Base-by-base conservation (phyloP, 2,797 vertebrate genomes). In the Botia kubotai region DNA sequence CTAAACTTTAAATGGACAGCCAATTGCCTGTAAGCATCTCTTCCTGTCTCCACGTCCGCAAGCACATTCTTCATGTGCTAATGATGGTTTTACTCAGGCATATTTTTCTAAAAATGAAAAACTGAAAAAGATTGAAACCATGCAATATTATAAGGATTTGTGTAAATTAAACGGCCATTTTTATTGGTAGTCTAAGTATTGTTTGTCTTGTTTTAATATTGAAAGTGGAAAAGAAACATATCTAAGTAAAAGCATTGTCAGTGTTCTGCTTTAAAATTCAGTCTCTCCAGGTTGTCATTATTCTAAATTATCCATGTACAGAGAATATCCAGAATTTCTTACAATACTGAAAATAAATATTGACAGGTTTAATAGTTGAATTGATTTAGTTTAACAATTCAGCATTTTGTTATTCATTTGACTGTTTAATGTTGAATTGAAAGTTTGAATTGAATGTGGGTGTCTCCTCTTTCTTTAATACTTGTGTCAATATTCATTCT, bases 131-230 rank as follows among this genome's bases (percentile, higher is more conserved):
- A 46, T 82, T 82, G 71, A 81, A 71, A 77, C 69, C 82, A 85
- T 90, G 93, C 91, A 94, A 93, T 93, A 93, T 91, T 83, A 82
- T 87, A 85, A 92, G 88, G 87, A 90, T 89, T 82, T 72, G 29
- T 87, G 77, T 89, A 83, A 79, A 89, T 90, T 88, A 90, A 29
- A 29, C 16, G 93, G 93, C 92, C 92, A 93, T 89, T 50, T 87
- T 89, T 88, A 63, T 86, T 88, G 71, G 85, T 83, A 55, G 87
- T 69, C 48, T 81, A 57, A 81, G 68, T 87, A 84, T 79, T 87
- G 68, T 76, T 81, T 63, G 48, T 21, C 3, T 86, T 88, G 58
- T 89, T 90, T 86, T 85, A 50, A 83, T 86, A 78, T 83, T 29
- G 62, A 81, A 66, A 39, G 17, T 66, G 16, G 87, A 84, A 53